Base-by-base conservation (phyloP, 2,113 vertebrate species). In the Galemys pyrenaicus region DNA sequence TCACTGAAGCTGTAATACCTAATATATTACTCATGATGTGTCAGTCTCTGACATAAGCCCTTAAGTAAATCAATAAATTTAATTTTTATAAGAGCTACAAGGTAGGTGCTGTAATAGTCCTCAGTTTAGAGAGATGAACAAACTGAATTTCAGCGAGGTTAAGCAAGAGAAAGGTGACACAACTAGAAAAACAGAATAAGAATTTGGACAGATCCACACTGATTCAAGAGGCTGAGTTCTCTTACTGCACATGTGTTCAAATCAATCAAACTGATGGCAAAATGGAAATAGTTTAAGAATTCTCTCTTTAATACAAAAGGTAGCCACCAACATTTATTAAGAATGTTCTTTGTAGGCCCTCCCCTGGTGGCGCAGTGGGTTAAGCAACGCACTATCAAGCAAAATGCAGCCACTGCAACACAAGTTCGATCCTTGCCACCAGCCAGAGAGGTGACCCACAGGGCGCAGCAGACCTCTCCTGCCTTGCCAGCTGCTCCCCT, bases 21-120 rank as follows among this genome's bases (percentile, higher is more conserved):
- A 68, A 9, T 70, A n/a, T 82, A 58, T 41, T 93, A 60, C 30
- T 77, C 90, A 30, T 64, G 16, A n/a, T 46, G 0, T 64, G 26
- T 30, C 17, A 68, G 28, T 62, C 35, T 94, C 35, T 90, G 22
- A 62, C n/a, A 35, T 20, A 86, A 83, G 3, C n/a, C 37, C 62
- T 91, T 91, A 56, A 71, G 32, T 62, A 20, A 39, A n/a, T 91
- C n/a, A 64, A 71, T 78, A 81, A 3, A 60, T 91, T 75, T 84
- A 64, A 62, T 93, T 9, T 81, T 56, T 62, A 5, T 28, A 71
- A 16, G 11, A 71, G 10, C 41, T 22, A 56, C 88, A 39, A 92
- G 20, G 54, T 54, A 15, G 37, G n/a, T 88, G 28, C 44, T 56
- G 16, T 90, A 32, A 92, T 89, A 35, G 41, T 1, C 58, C 41